A percentile compares a stretch with the other conserved stretches of the same genome.
phyloP scores from a whole-genome alignment of 2,797 vertebrate species.

The Spinus pinus region DNA sequence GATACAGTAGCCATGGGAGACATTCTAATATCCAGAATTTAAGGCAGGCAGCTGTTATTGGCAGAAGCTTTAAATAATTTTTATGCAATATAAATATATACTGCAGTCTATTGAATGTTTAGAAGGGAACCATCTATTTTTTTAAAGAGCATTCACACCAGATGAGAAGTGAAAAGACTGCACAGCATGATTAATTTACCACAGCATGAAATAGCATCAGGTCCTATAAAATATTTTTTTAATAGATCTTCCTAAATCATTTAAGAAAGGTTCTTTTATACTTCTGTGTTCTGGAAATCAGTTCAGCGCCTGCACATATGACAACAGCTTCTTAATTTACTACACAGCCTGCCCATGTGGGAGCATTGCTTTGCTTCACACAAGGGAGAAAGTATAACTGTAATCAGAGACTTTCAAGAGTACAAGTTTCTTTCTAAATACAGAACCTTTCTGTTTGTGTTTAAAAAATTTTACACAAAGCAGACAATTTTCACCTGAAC shows the following conservation, averaged over 20 bases:
- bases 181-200: not conserved
- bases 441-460: not conserved
- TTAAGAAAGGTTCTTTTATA: not conserved
- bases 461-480: constrained; percentile 5
- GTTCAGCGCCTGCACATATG: not conserved
- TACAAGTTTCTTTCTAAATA: constrained; percentile 9
- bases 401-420: not conserved
- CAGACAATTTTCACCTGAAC: not conserved
- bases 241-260: not conserved
- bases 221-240: not conserved
- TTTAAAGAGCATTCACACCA: not conserved
- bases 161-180: not conserved
- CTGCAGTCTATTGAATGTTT: not conserved
- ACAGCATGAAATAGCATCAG: not conserved
- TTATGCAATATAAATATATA: not conserved
- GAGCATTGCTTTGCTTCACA: not conserved
- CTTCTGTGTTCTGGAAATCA: not conserved
- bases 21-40: not conserved
- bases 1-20: not conserved
- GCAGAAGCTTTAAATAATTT: not conserved
- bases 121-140: not conserved
- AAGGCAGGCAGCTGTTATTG: not conserved
- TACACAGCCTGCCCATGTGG: not conserved
- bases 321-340: not conserved
- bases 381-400: not conserved